Base-by-base conservation (phyloP, 2,113 vertebrate genomes). In the Eudyptes chrysolophus region DNA sequence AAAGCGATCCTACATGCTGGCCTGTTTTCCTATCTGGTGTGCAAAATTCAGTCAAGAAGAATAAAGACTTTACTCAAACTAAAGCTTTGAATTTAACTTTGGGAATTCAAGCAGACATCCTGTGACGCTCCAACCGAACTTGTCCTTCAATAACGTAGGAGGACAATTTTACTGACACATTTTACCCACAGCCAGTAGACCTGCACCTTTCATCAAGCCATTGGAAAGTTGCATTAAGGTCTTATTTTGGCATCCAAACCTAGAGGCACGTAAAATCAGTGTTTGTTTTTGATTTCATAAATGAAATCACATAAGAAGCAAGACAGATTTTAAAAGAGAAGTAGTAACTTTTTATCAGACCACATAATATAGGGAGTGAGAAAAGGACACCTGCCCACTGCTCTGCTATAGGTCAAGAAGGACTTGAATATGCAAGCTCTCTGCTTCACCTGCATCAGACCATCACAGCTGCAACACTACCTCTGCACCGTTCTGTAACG, bases 61-160 rank as follows among this genome's bases (percentile, higher is more conserved):
- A 77, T 26, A 49, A 89, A 89, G n/a, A 24, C 11, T 46, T 89
- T 25, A 34, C 40, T 94, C n/a, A 75, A 93, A 96, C 71, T 18
- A 85, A 46, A 61, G 48, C 24, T 89, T 66, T 81, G n/a, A 49
- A 64, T 66, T 94, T 66, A 87, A 62, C 10, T 76, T 18, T 5
- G 18, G 38, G 55, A 94, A 89, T 77, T 84, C 38, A 81, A 72
- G 66, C 18, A 89, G 52, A 32, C 64, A 29, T 42, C 15, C 16
- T 0, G 0, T 22, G 25, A 72, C 1, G 5, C 21, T 72, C 26
- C 34, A 48, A 8, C 4, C 7, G 61, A 89, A 82, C 5, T 27
- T 42, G 26, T 75, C 48, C 70, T 71, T 68, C 65, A 18, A 3
- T 10, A 30, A 8, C 14, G 12, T 0, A 44, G 21, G 24, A 87